A percentile compares a stretch with the other conserved stretches of the same genome.
phyloP scores from a whole-genome alignment of 2,797 vertebrate species.

The Crenuchus spilurus region DNA sequence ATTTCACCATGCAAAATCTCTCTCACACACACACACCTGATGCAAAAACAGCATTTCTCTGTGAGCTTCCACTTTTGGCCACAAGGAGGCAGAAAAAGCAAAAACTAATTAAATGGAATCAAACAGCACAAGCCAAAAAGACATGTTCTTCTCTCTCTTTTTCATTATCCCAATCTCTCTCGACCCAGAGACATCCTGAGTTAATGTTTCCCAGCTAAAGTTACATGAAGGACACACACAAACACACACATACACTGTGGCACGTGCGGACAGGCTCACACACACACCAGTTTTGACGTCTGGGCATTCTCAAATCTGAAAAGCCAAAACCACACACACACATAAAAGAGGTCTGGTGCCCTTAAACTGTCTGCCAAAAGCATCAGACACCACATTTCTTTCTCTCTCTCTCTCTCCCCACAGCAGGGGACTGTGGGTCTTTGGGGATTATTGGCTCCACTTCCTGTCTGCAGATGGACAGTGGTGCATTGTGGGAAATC shows the following conservation, averaged over 20 bases:
- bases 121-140: constrained; percentile 17
- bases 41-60: constrained; percentile 7
- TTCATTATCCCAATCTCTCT: background rate
- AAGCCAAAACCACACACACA: constrained; percentile 62
- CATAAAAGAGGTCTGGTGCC: constrained; percentile 28
- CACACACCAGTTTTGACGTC: constrained; percentile 35
- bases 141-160: constrained; percentile 16
- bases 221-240: constrained; percentile 5
- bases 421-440: constrained; percentile 43
- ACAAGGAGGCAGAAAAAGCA: constrained; percentile 10
- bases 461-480: constrained; percentile 59
- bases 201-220: background rate
- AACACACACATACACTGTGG: background rate
- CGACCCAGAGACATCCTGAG: background rate
- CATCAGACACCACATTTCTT: constrained; percentile 61
- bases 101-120: background rate
- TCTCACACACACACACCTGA: background rate
- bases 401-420: constrained; percentile 8
- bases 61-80: background rate
- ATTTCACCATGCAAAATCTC: no score
- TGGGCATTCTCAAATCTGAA: constrained; percentile 67
- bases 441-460: constrained; percentile 50
- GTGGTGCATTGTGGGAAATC: constrained; percentile 56
- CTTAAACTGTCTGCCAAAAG: constrained; percentile 67
- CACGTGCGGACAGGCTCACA: constrained; percentile 5